These are phyloP conservation scores for Calcarius lapponicus DNA, from an alignment of 2,797 vertebrate species.

Conservation along the genomic window DNA sequence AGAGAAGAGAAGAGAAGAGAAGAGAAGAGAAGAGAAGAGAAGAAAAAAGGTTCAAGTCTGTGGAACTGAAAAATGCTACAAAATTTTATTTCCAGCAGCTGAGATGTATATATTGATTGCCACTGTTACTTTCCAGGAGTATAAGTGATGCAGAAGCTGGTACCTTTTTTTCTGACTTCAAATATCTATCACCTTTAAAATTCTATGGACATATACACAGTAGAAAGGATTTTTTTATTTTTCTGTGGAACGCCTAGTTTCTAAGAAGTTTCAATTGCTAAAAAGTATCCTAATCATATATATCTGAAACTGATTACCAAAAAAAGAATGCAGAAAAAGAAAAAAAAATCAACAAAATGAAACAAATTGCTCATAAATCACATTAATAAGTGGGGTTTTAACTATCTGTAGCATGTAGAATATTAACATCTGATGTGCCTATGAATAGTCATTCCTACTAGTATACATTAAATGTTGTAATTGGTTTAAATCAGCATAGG, in stretches of 20 bases:
- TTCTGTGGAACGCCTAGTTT: background rate
- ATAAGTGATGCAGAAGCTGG: background rate
- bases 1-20: background rate
- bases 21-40: accelerated
- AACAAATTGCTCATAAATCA: slow-evolving; percentile 76
- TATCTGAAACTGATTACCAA: slow-evolving; percentile 29
- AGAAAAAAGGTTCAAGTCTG: background rate
- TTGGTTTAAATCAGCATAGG: slow-evolving; percentile 87
- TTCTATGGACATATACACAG: background rate
- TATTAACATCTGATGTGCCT: slow-evolving; percentile 78
- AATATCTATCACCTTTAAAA: background rate
- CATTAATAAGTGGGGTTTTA: slow-evolving; percentile 74
- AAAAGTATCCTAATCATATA: slow-evolving; percentile 17
- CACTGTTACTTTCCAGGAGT: background rate
- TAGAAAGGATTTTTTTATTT: background rate
- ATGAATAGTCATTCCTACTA: slow-evolving; percentile 78
- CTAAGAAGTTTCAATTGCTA: slow-evolving; percentile 16
- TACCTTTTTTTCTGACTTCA: background rate
- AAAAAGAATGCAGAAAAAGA: background rate
- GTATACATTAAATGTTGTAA: slow-evolving; percentile 87
- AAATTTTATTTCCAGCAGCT: background rate
- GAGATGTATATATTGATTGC: background rate
- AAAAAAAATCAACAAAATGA: slow-evolving; percentile 63
- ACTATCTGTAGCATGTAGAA: slow-evolving; percentile 75
- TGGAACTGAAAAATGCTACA: background rate